Percentiles rank a stretch among this genome's conserved stretches.
Evolutionary conservation across 2,797 vertebrate species (phyloP).

Genomic region (Syngnathus rostellatus): DNA sequence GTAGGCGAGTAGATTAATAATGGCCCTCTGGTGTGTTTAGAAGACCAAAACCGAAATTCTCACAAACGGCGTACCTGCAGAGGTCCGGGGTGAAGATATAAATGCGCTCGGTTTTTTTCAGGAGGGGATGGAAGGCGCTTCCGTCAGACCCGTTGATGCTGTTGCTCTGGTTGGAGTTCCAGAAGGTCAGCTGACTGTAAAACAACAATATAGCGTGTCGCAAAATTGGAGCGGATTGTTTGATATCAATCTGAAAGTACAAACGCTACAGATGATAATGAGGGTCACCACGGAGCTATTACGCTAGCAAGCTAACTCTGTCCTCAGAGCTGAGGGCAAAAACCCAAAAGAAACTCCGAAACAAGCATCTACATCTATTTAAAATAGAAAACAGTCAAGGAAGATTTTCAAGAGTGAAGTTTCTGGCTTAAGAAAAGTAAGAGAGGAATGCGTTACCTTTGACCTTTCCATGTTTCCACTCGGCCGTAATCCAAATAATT

Average conservation of each 20-base stretch:
- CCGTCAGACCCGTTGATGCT: conserved; percentile 73
- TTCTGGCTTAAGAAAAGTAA: conserved; percentile 12
- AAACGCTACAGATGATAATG: conserved; percentile 8
- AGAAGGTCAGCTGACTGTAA: conserved; percentile 61
- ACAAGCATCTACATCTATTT: neutral
- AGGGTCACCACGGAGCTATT: neutral
- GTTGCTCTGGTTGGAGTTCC: conserved; percentile 67
- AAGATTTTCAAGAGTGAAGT: conserved; percentile 8
- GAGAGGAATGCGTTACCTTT: conserved; percentile 56
- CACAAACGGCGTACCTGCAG: conserved; percentile 62
- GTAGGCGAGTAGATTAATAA: neutral
- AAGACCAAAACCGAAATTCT: neutral
- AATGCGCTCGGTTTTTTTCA: conserved; percentile 65
- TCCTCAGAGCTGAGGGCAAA: conserved; percentile 1
- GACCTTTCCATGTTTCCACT: conserved; percentile 64
- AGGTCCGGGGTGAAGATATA: conserved; percentile 72
- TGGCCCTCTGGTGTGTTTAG: neutral
- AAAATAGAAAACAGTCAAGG: conserved; percentile 18
- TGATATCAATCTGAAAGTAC: conserved; percentile 20
- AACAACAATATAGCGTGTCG: conserved; percentile 11
- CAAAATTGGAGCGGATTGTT: conserved; percentile 18
- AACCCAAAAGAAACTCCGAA: conserved; percentile 6
- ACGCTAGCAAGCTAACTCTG: neutral
- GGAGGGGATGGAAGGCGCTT: conserved; percentile 70
- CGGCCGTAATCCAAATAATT: conserved; percentile 71